phyloP scores from a whole-genome alignment of 2,888 invertebrate genomes.

The Philereme transversata region DNA sequence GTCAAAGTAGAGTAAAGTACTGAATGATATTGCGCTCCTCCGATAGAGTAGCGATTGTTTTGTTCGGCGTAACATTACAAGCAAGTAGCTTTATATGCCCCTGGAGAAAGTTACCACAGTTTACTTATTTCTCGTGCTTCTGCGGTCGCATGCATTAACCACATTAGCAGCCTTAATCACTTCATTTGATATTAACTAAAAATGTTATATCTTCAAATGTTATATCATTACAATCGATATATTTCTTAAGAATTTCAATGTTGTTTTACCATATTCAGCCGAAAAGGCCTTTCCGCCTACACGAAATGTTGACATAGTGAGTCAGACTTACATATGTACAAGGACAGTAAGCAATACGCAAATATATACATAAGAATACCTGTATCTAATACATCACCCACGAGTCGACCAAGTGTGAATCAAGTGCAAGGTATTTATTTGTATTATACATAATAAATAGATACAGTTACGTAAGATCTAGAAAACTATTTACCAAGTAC shows the following conservation, averaged over 20 bases:
- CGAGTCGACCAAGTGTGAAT: conserved; percentile 49
- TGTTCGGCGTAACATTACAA: conserved; percentile 41
- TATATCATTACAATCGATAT: conserved; percentile 14
- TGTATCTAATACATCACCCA: conserved; percentile 57
- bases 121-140: conserved; percentile 41
- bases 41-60: conserved; percentile 53
- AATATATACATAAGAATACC: conserved; percentile 29
- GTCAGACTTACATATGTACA: conserved; percentile 68
- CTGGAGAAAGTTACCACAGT: conserved; percentile 62
- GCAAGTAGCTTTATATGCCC: conserved; percentile 44
- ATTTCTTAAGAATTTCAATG: conserved; percentile 41
- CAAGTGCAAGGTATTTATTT: conserved; percentile 34
- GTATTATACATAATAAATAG: too few species aligned
- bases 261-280: conserved; percentile 54
- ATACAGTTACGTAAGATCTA: background rate
- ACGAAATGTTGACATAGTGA: conserved; percentile 74
- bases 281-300: conserved; percentile 74
- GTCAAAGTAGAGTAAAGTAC: conserved; percentile 23
- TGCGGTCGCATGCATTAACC: conserved; percentile 33
- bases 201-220: background rate
- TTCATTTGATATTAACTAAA: conserved; percentile 21
- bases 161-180: conserved; percentile 21
- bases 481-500: too few species aligned
- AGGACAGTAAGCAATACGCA: conserved; percentile 73
- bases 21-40: conserved; percentile 41